These are phyloP conservation scores for Lasioglossum marginatum DNA, from an alignment of 2,888 invertebrate species.

Conservation along the genomic window DNA sequence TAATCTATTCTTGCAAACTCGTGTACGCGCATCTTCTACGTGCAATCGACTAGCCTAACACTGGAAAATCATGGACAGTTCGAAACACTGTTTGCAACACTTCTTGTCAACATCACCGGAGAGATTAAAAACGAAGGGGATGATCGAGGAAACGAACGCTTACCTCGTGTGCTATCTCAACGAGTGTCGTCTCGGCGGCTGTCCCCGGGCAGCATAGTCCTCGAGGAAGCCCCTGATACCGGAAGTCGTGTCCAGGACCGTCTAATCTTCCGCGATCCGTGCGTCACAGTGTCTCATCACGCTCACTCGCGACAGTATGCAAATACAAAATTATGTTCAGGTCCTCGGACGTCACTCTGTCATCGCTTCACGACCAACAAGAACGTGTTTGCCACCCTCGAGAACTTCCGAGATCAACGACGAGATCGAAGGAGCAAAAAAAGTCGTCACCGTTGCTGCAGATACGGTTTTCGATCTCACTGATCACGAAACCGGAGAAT, in stretches of 20 bases:
- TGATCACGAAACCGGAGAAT: background rate
- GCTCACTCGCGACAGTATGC: slow-evolving; percentile 5
- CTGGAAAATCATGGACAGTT: background rate
- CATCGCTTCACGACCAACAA: background rate
- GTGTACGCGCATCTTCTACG: background rate
- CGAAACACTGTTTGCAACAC: background rate
- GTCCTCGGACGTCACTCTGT: slow-evolving; percentile 39
- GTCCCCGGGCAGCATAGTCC: slow-evolving; percentile 63
- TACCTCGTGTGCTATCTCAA: slow-evolving; percentile 62
- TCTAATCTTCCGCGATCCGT: background rate
- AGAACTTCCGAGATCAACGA: background rate
- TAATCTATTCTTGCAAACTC: background rate
- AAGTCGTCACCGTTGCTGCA: background rate
- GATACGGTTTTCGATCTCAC: background rate
- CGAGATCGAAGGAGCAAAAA: background rate
- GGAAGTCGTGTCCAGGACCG: background rate
- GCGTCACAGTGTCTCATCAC: slow-evolving; percentile 37
- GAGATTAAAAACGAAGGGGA: background rate
- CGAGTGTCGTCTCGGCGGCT: slow-evolving; percentile 56
- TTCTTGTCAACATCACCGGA: background rate
- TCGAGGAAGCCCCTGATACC: slow-evolving; percentile 13
- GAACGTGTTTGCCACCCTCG: background rate
- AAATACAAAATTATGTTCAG: background rate
- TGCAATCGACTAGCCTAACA: background rate
- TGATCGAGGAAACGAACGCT: slow-evolving; percentile 25